Evolutionary conservation across 2,888 invertebrate species (phyloP), one percentile per base, ranked within the genome.

Genomic region (Carpatolechia fugitivella): DNA sequence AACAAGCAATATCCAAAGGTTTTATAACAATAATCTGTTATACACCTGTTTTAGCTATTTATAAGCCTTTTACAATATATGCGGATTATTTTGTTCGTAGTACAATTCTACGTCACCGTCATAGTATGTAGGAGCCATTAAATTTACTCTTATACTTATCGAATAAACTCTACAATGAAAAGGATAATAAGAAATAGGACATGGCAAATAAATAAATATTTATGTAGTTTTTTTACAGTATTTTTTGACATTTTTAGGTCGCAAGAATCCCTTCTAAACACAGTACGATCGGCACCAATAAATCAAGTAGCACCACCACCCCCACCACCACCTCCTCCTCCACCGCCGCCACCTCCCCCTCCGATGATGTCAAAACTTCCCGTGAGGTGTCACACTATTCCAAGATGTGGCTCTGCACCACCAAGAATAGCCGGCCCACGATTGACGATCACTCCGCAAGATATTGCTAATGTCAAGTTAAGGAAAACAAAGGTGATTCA

Each of bases 401-500:
- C 85, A 0, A 69, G 89, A 1, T 85, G 85, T 58, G 86, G 85
- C 0, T 87, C 89, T 0, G 89, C 88, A 0, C 89, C 89, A 0
- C 80, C 85, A 0, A 68, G 85, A 55, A 79, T 80, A 33, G 61
- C 71, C 0, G 80, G 71, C 7, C 88, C 85, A 0, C 69, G 88
- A 29, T 70, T 87, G 10, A 74, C 88, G 1, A 90, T 90, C 59
- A 90, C 89, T 3, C 89, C 90, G 3, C 79, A 89, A 55, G 89
- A 90, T 55, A 89, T 90, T 3, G 89, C 89, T 6, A 89, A 87
- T 60, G 89, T 90, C 13, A 90, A 89, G 60, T 65, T 90, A 51
- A 78, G 88, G 57, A 90, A 87, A 68, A 72, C 88, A 14, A 87
- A 81, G 83, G 89, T 87, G 63, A 58, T 7, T 20, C 20, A 8